A percentile compares a stretch with the other conserved stretches of the same genome.
These are phyloP conservation scores for Shinisaurus crocodilurus DNA, from an alignment of 2,113 vertebrate species.

Conservation along the genomic window DNA sequence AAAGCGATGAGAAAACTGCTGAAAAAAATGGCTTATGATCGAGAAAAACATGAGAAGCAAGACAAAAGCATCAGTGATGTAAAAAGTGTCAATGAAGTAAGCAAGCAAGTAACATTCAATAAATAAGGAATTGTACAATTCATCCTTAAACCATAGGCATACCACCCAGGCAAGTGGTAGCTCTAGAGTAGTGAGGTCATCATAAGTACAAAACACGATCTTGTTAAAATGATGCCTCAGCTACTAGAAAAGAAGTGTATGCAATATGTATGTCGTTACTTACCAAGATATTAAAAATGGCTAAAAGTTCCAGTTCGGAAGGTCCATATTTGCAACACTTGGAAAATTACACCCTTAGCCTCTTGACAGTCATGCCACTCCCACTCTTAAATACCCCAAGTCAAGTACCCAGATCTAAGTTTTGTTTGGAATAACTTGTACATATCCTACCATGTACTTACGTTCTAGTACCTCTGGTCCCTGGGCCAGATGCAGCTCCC, in stretches of 20 bases:
- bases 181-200: too few species aligned
- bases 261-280: not conserved
- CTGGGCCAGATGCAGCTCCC: too few species aligned
- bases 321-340: not conserved
- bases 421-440: not conserved
- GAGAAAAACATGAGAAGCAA: slow-evolving; percentile 83
- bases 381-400: not conserved
- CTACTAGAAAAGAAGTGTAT: not conserved
- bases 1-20: slow-evolving; percentile 89
- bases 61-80: slow-evolving; percentile 81
- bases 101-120: slow-evolving; percentile 38
- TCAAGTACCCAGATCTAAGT: not conserved
- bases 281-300: not conserved
- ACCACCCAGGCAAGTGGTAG: too few species aligned
- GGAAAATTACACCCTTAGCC: not conserved
- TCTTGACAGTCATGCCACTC: not conserved
- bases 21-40: slow-evolving; percentile 94
- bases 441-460: not conserved
- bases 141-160: not conserved
- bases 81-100: slow-evolving; percentile 77
- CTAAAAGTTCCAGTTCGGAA: not conserved
- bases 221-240: not conserved
- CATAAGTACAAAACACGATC: not conserved
- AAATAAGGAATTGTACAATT: not conserved
- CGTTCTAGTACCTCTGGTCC: not conserved